A percentile compares a stretch with the other conserved stretches of the same genome.
These are phyloP conservation scores for Sminthurinus aureus DNA, from an alignment of 2,888 invertebrate genomes.

Conservation along the genomic window DNA sequence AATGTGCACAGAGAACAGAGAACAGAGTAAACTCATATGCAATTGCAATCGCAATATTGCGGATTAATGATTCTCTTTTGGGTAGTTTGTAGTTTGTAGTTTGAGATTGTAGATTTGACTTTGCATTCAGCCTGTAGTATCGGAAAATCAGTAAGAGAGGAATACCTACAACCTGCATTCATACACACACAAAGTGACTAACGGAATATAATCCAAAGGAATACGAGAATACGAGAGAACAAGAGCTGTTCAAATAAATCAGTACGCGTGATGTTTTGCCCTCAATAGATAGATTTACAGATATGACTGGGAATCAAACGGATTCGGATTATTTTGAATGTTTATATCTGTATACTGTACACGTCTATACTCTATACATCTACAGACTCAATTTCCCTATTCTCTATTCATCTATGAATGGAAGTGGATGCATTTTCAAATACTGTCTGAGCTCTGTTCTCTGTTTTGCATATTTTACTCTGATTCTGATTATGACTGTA, in stretches of 20 bases:
- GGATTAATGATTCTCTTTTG: background rate
- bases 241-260: conserved; percentile 26
- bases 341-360: conserved; percentile 40
- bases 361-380: background rate
- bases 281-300: background rate
- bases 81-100: background rate
- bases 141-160: background rate
- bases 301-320: conserved; percentile 30
- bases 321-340: conserved; percentile 31
- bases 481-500: background rate
- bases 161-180: background rate
- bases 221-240: background rate
- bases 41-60: conserved; percentile 8
- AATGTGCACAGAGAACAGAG: no score
- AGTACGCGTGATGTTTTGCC: background rate
- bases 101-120: background rate
- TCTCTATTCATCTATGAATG: background rate
- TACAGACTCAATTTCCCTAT: no score
- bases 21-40: background rate
- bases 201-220: background rate
- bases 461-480: background rate
- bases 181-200: background rate
- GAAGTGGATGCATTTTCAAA: no score
- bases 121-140: background rate
- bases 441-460: no score